phyloP scores from a whole-genome alignment of 2,113 vertebrate species.

The Arothron firmamentum region DNA sequence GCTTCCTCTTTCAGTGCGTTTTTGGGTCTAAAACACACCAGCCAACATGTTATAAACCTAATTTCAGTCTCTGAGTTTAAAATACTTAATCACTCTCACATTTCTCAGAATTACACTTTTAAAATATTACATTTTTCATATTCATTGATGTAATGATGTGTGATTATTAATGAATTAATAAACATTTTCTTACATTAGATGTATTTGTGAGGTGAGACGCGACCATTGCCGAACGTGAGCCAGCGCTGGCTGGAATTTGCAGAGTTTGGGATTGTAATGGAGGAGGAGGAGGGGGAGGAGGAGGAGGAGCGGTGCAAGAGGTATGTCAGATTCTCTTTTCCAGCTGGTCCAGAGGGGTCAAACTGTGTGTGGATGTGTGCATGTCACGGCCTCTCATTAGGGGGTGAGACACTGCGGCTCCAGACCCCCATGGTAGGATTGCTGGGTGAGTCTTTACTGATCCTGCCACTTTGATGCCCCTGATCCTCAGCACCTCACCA shows the following conservation, averaged over 20 bases:
- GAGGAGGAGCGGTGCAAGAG: slow-evolving; percentile 21
- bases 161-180: too few relatives aligned
- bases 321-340: slow-evolving; percentile 64
- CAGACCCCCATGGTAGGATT: slow-evolving; percentile 74
- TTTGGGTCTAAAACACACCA: too few relatives aligned
- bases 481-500: slow-evolving; percentile 44
- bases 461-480: slow-evolving; percentile 75
- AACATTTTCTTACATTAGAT: neutral
- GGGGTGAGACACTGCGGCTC: slow-evolving; percentile 74
- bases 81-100: slow-evolving; percentile 13
- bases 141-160: too few relatives aligned
- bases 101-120: neutral
- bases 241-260: slow-evolving; percentile 57
- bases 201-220: slow-evolving; percentile 25
- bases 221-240: slow-evolving; percentile 34
- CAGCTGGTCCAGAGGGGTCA: slow-evolving; percentile 68
- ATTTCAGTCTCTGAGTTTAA: slow-evolving; percentile 68
- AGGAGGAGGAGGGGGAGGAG: slow-evolving; percentile 15
- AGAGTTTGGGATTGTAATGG: slow-evolving; percentile 38
- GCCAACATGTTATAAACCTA: too few relatives aligned
- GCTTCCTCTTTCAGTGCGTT: too few relatives aligned
- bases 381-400: slow-evolving; percentile 73
- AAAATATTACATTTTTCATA: too few relatives aligned
- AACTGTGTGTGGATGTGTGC: slow-evolving; percentile 59
- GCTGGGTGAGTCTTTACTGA: slow-evolving; percentile 64